A percentile compares a stretch with the other conserved stretches of the same genome.
Conservation (phyloP, 2,888 invertebrate species). For the Strigamia transsilvanica region DNA sequence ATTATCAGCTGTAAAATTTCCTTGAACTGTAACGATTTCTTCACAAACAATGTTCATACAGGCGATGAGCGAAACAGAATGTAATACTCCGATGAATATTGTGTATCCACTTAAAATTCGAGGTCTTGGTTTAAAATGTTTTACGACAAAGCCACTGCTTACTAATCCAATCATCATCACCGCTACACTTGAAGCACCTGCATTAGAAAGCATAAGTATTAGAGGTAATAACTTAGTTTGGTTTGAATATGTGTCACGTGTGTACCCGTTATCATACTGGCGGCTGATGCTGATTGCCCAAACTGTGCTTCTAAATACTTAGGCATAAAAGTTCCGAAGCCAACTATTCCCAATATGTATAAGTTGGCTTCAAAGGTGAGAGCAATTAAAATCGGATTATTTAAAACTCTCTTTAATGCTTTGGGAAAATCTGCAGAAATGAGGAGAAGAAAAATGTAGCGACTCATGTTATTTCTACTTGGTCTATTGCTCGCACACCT, state of each 20-base stretch:
- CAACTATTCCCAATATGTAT: slow-evolving; percentile 69
- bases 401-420: slow-evolving; percentile 69
- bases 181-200: neutral
- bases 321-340: slow-evolving; percentile 76
- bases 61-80: neutral
- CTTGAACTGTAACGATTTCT: neutral
- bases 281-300: slow-evolving; percentile 72
- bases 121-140: slow-evolving; percentile 15
- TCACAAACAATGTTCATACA: slow-evolving; percentile 35
- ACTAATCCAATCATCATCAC: slow-evolving; percentile 50
- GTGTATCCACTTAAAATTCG: neutral
- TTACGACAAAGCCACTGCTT: neutral
- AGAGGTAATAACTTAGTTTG: too few species aligned
- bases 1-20: neutral
- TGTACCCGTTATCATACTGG: slow-evolving; percentile 74
- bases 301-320: slow-evolving; percentile 81
- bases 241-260: too few species aligned
- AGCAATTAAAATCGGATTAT: slow-evolving; percentile 73
- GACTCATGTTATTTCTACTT: too few species aligned
- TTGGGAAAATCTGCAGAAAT: slow-evolving; percentile 48
- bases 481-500: neutral
- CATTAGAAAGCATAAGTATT: neutral
- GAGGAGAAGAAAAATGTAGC: too few species aligned
- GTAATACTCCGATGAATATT: neutral
- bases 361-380: slow-evolving; percentile 74